These are phyloP conservation scores for Plebejus melissa DNA, from an alignment of 2,888 invertebrate genomes.

Conservation along the genomic window DNA sequence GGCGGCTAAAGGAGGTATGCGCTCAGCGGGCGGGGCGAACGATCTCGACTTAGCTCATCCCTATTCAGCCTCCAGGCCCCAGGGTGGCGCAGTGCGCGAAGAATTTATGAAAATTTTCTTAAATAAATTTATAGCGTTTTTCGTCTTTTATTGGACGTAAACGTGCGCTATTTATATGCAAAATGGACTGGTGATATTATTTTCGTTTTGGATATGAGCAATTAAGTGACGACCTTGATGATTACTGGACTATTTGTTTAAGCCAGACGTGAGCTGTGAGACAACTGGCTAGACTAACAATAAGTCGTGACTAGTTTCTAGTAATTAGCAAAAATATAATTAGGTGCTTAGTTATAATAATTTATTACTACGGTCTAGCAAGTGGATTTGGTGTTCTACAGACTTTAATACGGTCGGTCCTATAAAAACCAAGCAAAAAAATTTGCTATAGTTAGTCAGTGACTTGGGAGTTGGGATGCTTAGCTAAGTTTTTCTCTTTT, in stretches of 20 bases:
- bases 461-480: too few relatives aligned
- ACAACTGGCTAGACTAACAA: neutral
- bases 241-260: neutral
- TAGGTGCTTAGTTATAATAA: neutral
- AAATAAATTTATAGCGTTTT: conserved; percentile 4
- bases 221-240: neutral
- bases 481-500: too few relatives aligned
- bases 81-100: conserved; percentile 22
- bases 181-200: neutral
- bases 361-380: neutral
- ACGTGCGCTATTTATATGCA: conserved; percentile 1
- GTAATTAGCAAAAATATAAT: neutral
- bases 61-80: conserved; percentile 39
- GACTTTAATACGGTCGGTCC: too few relatives aligned
- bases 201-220: neutral
- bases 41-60: conserved; percentile 54
- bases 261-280: neutral
- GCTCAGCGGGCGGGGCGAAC: conserved; percentile 58
- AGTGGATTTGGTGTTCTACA: too few relatives aligned
- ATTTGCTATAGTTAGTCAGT: too few relatives aligned
- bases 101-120: conserved; percentile 24
- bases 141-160: neutral
- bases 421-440: too few relatives aligned
- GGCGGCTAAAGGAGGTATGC: conserved; percentile 51
- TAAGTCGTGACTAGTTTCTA: neutral